phyloP scores from a whole-genome alignment of 1,140 invertebrate species.

The Bombyx mandarina region DNA sequence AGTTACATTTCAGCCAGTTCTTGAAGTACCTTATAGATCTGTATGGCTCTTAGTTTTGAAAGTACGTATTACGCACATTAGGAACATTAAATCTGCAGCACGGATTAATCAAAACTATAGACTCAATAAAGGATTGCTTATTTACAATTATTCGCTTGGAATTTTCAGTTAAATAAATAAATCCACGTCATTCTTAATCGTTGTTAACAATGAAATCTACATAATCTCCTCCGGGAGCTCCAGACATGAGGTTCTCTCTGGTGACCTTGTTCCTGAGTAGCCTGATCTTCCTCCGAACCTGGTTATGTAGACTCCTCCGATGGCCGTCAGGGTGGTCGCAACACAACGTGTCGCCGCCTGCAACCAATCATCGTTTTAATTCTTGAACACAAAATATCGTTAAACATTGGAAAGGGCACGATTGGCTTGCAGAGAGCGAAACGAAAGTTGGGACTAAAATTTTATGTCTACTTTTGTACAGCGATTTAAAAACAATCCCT shows the following conservation, averaged over 20 bases:
- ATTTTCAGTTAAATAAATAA: no score
- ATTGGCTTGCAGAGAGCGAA: slow-evolving; percentile 44
- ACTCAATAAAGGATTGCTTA: no score
- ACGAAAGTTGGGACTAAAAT: slow-evolving; percentile 2
- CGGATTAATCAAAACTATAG: no score
- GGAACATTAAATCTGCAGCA: no score
- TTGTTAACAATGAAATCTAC: slow-evolving; percentile 60
- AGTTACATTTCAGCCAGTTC: no score
- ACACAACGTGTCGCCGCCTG: slow-evolving; percentile 63
- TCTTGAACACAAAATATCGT: slow-evolving; percentile 14
- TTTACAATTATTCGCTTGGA: no score
- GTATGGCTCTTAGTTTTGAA: no score
- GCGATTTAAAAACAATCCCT: no score
- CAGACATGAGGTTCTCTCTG: slow-evolving; percentile 47
- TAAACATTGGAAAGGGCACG: slow-evolving; percentile 10
- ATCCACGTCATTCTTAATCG: slow-evolving; percentile 24
- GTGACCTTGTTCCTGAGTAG: slow-evolving; percentile 35
- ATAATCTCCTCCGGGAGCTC: slow-evolving; percentile 40
- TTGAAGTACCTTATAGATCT: no score
- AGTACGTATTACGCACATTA: no score
- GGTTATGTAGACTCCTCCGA: slow-evolving; percentile 42
- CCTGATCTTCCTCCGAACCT: slow-evolving; percentile 38
- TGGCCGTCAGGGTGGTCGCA: slow-evolving; percentile 52
- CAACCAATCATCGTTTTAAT: slow-evolving; percentile 51
- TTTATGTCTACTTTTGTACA: neutral